A percentile compares a stretch with the other conserved stretches of the same genome.
phyloP scores from a whole-genome alignment of 2,888 invertebrate genomes.

The Agriotes lineatus region DNA sequence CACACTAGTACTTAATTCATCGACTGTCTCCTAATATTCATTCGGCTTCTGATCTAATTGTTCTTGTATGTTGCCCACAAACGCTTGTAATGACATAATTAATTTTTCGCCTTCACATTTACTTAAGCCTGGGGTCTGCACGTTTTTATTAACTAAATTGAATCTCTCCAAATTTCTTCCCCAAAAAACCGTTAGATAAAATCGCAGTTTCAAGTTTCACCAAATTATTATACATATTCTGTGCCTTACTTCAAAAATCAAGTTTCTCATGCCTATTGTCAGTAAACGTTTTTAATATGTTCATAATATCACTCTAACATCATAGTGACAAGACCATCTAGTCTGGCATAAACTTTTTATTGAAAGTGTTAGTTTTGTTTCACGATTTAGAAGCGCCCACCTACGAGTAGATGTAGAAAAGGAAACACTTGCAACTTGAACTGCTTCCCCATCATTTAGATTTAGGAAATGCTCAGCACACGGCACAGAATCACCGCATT shows the following conservation, averaged over 20 bases:
- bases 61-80: too few species aligned
- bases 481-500: slow-evolving; percentile 16
- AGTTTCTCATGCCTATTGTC: slow-evolving; percentile 44
- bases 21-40: slow-evolving; percentile 24
- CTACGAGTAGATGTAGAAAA: slow-evolving; percentile 6
- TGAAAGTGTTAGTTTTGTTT: slow-evolving; percentile 6
- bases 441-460: slow-evolving; percentile 9
- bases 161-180: slow-evolving; percentile 6
- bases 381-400: slow-evolving; percentile 14
- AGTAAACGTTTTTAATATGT: slow-evolving; percentile 22
- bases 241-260: slow-evolving; percentile 46
- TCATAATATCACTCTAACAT: background rate
- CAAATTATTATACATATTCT: slow-evolving; percentile 46
- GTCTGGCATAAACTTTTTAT: slow-evolving; percentile 12
- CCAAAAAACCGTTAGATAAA: slow-evolving; percentile 4
- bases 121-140: slow-evolving; percentile 33
- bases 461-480: slow-evolving; percentile 21
- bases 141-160: slow-evolving; percentile 45
- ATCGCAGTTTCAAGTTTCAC: slow-evolving; percentile 39
- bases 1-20: slow-evolving; percentile 41
- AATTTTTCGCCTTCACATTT: slow-evolving; percentile 40
- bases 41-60: slow-evolving; percentile 39
- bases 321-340: too few species aligned
- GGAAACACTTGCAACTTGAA: slow-evolving; percentile 9
- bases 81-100: too few species aligned